Conservation (phyloP, 2,888 invertebrate genomes). For the Caenorhabditis sulstoni region DNA sequence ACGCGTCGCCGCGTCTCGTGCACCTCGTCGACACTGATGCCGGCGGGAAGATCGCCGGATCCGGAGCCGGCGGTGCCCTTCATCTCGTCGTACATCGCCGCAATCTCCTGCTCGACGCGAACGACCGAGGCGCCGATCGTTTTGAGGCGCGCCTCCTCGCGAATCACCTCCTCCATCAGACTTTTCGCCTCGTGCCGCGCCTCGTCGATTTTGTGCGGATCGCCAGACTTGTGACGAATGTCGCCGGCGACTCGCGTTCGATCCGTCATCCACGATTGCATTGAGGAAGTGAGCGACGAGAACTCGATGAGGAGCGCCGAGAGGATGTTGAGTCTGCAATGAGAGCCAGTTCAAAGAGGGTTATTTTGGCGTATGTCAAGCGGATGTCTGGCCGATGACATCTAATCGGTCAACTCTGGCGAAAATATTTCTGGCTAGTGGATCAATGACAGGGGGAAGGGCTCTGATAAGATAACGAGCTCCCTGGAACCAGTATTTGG, state of each 20-base stretch:
- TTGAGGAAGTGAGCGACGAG: conserved; percentile 69
- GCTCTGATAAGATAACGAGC: too few relatives aligned
- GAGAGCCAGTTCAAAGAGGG: too few relatives aligned
- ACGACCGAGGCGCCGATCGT: conserved; percentile 59
- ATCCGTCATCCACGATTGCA: conserved; percentile 78
- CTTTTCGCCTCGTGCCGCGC: conserved; percentile 47
- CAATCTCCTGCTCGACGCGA: conserved; percentile 67
- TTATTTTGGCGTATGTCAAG: too few relatives aligned
- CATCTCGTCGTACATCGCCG: conserved; percentile 62
- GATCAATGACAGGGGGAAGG: too few relatives aligned
- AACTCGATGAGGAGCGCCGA: conserved; percentile 75
- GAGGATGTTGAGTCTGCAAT: conserved; percentile 70
- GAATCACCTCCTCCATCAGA: conserved; percentile 59
- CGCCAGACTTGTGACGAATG: conserved; percentile 67
- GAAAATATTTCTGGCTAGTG: too few relatives aligned
- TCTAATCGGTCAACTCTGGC: too few relatives aligned
- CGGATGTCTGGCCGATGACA: too few relatives aligned
- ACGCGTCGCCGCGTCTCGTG: conserved; percentile 62
- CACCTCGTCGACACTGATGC: conserved; percentile 65
- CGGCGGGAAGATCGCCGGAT: conserved; percentile 31
- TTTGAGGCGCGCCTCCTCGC: conserved; percentile 58
- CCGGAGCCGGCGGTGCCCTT: conserved; percentile 14
- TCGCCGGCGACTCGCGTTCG: conserved; percentile 64
- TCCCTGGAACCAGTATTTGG: too few relatives aligned
- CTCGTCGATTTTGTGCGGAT: conserved; percentile 57